Conservation (phyloP, 2,113 vertebrate species). For the human region GRCh38 chr22:32580501-32581000, state of each 20-base stretch:
- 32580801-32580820: not conserved
- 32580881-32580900: not conserved
- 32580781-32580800: not conserved
- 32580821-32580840: not conserved
- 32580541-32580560: not conserved
- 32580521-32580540: not conserved
- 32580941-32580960: not conserved
- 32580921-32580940: not conserved
- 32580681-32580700: not conserved
- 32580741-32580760: not conserved
- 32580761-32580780: not conserved
- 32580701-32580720: not conserved
- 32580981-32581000: not conserved
- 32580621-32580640: not conserved
- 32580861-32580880: not conserved
- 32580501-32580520: not conserved
- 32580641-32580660: not conserved
- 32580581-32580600: not conserved
- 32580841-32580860: too few relatives aligned
- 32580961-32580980: not conserved
- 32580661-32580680: not conserved
- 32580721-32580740: rapidly evolving
- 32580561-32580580: not conserved
- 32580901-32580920: not conserved
- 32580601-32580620: not conserved